These are phyloP conservation scores for Drosophila algonquin DNA, from an alignment of 2,888 invertebrate genomes.

Conservation along the genomic window DNA sequence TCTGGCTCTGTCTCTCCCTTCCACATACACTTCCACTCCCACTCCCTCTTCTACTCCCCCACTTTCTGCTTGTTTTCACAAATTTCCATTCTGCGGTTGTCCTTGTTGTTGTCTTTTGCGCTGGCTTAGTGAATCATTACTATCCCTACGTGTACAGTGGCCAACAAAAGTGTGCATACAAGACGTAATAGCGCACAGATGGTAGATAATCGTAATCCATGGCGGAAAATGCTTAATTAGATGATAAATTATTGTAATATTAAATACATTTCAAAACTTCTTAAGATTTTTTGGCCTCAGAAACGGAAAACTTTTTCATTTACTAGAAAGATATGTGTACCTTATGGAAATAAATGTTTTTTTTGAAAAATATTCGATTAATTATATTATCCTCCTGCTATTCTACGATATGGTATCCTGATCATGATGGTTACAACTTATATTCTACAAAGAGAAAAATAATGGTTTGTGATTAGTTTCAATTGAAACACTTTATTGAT, in stretches of 20 bases:
- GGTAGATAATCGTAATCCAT: neutral
- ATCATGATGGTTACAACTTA: no score
- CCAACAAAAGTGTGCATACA: neutral
- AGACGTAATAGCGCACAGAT: neutral
- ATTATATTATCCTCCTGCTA: no score
- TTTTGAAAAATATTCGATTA: no score
- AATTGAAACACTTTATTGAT: no score
- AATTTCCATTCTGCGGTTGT: conserved; percentile 55
- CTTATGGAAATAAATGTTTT: no score
- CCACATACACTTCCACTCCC: neutral
- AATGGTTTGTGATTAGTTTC: neutral
- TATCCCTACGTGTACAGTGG: conserved; percentile 42
- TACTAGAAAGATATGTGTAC: no score
- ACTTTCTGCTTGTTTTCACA: conserved; percentile 42
- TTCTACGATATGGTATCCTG: no score
- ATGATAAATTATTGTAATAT: neutral
- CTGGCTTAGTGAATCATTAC: conserved; percentile 70
- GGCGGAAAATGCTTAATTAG: neutral
- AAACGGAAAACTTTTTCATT: no score
- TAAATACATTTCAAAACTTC: neutral
- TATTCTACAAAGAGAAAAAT: no score
- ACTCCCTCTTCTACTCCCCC: conserved; percentile 1
- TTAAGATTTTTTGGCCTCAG: neutral
- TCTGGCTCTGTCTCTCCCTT: conserved; percentile 16
- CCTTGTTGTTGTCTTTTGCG: conserved; percentile 38